Conservation (phyloP, 2,797 vertebrate species). For the Psittacula echo region DNA sequence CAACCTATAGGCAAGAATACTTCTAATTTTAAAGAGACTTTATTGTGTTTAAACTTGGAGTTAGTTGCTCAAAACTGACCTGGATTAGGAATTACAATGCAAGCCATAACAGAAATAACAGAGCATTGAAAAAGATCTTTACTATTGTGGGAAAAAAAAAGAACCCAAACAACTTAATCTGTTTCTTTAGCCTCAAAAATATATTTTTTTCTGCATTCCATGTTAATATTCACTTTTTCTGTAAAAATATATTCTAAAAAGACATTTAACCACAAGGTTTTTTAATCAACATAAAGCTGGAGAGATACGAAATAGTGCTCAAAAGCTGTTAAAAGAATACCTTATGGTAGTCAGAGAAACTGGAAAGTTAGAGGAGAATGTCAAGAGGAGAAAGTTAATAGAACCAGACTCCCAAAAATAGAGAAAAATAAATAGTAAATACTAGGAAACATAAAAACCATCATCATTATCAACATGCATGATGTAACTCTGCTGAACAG, state of each 20-base stretch:
- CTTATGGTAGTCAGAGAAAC: not conserved
- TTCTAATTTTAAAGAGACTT: not conserved
- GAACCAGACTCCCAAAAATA: not conserved
- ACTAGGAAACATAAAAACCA: not conserved
- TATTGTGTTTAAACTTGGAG: not conserved
- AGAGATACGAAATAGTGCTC: not conserved
- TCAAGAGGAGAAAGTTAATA: not conserved
- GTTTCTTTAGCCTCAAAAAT: not conserved
- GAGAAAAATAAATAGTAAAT: not conserved
- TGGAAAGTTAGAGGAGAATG: not conserved
- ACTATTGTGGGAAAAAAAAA: not conserved
- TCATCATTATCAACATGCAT: not conserved
- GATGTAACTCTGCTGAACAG: not conserved
- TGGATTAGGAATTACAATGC: conserved; percentile 53
- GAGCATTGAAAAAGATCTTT: conserved; percentile 31
- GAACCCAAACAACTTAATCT: not conserved
- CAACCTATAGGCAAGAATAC: not conserved
- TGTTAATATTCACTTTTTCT: conserved; percentile 29
- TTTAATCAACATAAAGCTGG: not conserved
- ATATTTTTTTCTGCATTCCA: not conserved
- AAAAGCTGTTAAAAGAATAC: not conserved
- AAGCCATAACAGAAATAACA: conserved; percentile 61
- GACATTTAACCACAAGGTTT: not conserved
- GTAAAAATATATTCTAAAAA: not conserved
- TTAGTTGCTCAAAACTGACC: not conserved